A percentile compares a stretch with the other conserved stretches of the same genome.
Evolutionary conservation across 2,888 invertebrate species (phyloP).

Genomic region (Phytoseiulus persimilis): DNA sequence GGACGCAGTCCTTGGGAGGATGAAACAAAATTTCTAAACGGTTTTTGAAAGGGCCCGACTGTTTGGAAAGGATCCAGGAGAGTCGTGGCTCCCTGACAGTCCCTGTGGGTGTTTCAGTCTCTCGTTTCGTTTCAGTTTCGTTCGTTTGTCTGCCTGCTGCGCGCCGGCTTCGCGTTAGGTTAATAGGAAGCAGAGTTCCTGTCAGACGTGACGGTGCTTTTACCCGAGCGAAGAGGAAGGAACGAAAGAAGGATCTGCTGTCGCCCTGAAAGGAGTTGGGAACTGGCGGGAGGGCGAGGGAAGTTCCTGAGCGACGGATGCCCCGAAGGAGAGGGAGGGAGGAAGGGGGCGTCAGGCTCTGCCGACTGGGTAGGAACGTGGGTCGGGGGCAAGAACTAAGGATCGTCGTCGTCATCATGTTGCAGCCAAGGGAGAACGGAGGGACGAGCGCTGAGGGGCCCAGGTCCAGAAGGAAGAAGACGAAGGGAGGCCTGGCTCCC

Average conservation of each 20-base stretch:
- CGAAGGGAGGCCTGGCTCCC: slow-evolving; percentile 5
- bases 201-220: background rate
- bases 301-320: background rate
- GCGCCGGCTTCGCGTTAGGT: background rate
- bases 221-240: background rate
- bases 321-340: background rate
- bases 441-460: background rate
- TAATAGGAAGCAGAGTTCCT: background rate
- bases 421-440: background rate
- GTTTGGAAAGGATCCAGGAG: no score
- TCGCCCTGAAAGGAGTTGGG: background rate
- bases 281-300: background rate
- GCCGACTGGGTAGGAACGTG: background rate
- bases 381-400: background rate
- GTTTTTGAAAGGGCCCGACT: no score
- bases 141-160: background rate
- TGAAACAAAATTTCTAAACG: no score
- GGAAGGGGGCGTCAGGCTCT: background rate
- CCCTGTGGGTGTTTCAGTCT: no score
- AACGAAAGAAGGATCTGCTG: background rate
- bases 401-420: background rate
- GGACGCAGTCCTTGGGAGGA: no score
- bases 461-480: background rate
- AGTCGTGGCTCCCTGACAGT: no score
- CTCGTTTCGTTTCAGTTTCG: background rate